Evolutionary conservation across 2,888 invertebrate species (phyloP).

Genomic region (Limenitis arthemis): DNA sequence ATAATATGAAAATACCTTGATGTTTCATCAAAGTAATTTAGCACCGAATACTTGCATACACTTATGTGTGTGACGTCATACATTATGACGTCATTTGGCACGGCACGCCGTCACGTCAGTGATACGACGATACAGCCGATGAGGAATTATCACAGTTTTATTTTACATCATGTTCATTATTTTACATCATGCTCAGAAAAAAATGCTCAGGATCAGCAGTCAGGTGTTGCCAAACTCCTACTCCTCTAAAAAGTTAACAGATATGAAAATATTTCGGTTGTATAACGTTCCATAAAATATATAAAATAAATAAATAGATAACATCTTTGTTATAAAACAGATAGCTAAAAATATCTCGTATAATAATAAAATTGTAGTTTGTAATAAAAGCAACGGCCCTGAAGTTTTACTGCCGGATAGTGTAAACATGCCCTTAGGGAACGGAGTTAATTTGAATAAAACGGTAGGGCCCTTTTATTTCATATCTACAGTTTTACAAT

Average conservation of each 20-base stretch:
- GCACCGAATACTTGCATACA: background rate
- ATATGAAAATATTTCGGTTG: no score
- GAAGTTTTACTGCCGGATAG: slow-evolving; percentile 16
- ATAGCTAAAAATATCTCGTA: slow-evolving; percentile 9
- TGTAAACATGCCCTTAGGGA: slow-evolving; percentile 15
- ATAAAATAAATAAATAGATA: background rate
- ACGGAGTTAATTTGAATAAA: background rate
- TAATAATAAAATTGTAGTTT: slow-evolving; percentile 15
- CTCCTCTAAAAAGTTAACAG: no score
- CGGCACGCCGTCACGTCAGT: slow-evolving; percentile 13
- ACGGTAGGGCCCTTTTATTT: background rate
- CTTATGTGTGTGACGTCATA: slow-evolving; percentile 8
- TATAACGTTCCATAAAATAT: no score
- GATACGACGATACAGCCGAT: slow-evolving; percentile 15
- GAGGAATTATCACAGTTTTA: slow-evolving; percentile 17
- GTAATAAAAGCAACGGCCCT: slow-evolving; percentile 13
- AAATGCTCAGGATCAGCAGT: no score
- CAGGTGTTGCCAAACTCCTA: no score
- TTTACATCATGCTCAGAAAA: no score
- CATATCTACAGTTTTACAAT: background rate
- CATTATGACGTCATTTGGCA: slow-evolving; percentile 22
- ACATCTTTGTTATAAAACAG: slow-evolving; percentile 15
- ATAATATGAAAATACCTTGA: no score
- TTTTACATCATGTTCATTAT: no score
- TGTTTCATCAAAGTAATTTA: background rate